Conservation (phyloP, 2,888 invertebrate genomes). For the Frankliniella intonsa region DNA sequence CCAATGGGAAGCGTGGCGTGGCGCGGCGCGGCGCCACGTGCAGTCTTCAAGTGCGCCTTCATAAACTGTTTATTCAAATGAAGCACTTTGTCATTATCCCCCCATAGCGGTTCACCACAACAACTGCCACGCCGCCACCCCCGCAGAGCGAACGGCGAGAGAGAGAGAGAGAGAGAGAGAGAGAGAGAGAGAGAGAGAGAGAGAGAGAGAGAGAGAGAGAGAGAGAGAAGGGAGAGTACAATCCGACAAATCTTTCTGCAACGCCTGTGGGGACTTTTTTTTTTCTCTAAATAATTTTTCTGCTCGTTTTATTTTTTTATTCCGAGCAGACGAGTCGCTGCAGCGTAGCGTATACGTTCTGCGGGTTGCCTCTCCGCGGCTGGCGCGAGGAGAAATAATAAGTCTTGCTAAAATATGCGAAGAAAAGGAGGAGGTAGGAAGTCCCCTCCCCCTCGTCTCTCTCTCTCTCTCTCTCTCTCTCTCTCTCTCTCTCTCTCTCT, state of each 20-base stretch:
- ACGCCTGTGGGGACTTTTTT: neutral
- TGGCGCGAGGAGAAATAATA: neutral
- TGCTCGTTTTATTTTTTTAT: neutral
- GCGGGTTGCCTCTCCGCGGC: neutral
- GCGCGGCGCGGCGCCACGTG: neutral
- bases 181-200: no score
- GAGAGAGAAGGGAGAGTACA: neutral
- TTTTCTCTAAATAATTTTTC: neutral
- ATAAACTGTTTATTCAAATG: conserved; percentile 25
- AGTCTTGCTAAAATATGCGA: conserved; percentile 20
- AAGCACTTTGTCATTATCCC: conserved; percentile 2
- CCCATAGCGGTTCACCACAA: neutral
- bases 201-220: no score
- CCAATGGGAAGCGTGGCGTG: neutral
- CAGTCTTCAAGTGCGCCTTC: neutral
- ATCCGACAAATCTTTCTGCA: conserved; percentile 4
- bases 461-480: neutral
- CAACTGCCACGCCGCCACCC: no score
- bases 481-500: neutral
- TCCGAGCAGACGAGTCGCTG: neutral
- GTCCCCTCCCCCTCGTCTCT: neutral
- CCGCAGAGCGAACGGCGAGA: no score
- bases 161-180: no score
- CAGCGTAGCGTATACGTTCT: neutral
- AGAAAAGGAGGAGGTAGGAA: neutral